Base-by-base conservation (phyloP, 1,140 invertebrate genomes). In the Zophobas morio region DNA sequence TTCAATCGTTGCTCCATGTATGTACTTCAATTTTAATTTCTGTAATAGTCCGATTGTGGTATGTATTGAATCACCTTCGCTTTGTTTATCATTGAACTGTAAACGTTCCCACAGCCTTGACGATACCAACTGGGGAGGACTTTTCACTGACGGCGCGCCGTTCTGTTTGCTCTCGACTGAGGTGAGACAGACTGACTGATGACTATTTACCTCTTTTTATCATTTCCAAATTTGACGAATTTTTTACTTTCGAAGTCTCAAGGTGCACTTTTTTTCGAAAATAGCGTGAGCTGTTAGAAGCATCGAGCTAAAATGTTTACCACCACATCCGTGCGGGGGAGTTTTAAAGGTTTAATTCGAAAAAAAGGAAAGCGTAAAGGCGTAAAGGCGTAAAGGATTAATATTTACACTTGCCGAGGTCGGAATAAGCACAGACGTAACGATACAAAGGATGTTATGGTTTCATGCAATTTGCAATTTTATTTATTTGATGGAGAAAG, bases 61-160 rank as follows among this genome's bases (percentile, higher is more conserved):
- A 71, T 71, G 4, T 6, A 71, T 71, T 71, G 66, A 71, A 47
- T 71, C 66, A 71, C 66, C 66, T 36, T 63, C 57, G 66, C 47
- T 74, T 74, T 74, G 71, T 74, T 74, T 74, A 74, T 74, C 71
- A 74, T 74, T 73, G 47, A 53, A 74, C 5, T 74, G 47, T 51
- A 74, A 74, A 74, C 33, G 71, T 74, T 74, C 71, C 71, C 71
- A 74, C 40, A 74, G 71, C 71, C 71, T 74, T 74, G 71, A 74
- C 71, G 71, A 37, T 53, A 53, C 47, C 35, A 54, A 72, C 70
- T 54, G 46, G 46, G 47, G 70, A 72, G 70, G 70, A 53, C 70
- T 72, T 72, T 72, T 51, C 70, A 49, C 46, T n/a, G 46, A n/a
- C 51, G 71, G 49, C 51, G 49, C 35, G 51, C 70, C 47, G 53